Evolutionary conservation across 2,113 vertebrate species (phyloP), one percentile per base, ranked within the genome.

Genomic region (Lophochroa leadbeateri): DNA sequence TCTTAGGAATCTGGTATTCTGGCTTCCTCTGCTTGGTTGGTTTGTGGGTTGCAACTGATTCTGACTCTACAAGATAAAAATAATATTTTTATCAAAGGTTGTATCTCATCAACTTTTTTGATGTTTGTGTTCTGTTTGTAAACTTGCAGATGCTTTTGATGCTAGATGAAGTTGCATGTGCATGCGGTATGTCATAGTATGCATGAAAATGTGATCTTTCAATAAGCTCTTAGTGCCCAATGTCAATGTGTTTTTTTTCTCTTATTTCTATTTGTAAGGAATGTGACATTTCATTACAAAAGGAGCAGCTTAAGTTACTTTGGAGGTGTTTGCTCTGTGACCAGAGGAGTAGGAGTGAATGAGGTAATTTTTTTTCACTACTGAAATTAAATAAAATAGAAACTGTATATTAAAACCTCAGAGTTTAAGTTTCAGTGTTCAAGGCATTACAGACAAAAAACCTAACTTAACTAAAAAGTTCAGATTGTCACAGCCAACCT

Each of bases 271-370:
- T 90, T 96, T 86, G 86, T 68, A 95, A 99, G 99, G 97, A 99
- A 99, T 58, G 98, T 99, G 97, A 99, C 99, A 21, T 99, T 99
- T 98, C 99, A 99, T 97, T 99, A 99, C 92, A 98, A 98, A 97
- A 98, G 98, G 94, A 99, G 99, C 98, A 99, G 99, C 61, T 97
- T 98, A 44, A 99, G 99, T 27, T 99, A 99, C 98, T 99, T 99
- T 52, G 99, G 98, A 94, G 99, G 99, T 68, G 98, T 99, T 93
- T 99, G 99, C 86, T 99, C 99, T 55, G 94, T 96, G 74, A 98
- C 98, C 86, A 98, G 98, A 94, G 99, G 99, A 79, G 99, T 99
- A 46, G 99, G 99, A 94, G 99, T 99, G 92, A 99, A 99, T 88
- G 99, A 99, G 99, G 99, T 99, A 97, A 98, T 39, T 29, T 72